Percentiles rank a stretch among this genome's conserved stretches.
These are phyloP conservation scores for Eremobia ochroleuca DNA, from an alignment of 2,888 invertebrate genomes.

Conservation along the genomic window DNA sequence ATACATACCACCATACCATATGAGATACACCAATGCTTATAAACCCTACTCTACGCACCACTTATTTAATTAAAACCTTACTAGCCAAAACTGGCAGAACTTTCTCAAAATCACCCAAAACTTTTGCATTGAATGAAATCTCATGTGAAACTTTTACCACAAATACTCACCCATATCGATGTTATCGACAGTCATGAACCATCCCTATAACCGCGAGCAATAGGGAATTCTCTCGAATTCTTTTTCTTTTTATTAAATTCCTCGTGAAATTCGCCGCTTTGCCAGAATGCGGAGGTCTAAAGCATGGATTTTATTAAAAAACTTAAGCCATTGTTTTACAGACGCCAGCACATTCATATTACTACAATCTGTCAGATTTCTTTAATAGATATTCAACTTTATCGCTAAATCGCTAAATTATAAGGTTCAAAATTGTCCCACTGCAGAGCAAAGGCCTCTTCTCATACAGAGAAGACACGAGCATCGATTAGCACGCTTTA, in stretches of 20 bases:
- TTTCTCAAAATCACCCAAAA: slow-evolving; percentile 16
- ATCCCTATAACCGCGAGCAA: slow-evolving; percentile 24
- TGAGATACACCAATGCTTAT: too few relatives aligned
- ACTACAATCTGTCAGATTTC: too few relatives aligned
- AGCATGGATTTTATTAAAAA: slow-evolving; percentile 38
- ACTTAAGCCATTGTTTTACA: slow-evolving; percentile 20
- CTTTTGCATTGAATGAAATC: slow-evolving; percentile 17
- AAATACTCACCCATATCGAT: slow-evolving; percentile 29
- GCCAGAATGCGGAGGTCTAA: not conserved
- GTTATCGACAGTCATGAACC: slow-evolving; percentile 19
- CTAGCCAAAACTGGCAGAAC: slow-evolving; percentile 13
- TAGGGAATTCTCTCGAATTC: slow-evolving; percentile 24
- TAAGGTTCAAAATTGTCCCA: too few relatives aligned
- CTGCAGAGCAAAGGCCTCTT: too few relatives aligned
- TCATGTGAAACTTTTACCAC: slow-evolving; percentile 10
- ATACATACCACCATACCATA: too few relatives aligned
- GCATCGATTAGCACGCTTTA: too few relatives aligned
- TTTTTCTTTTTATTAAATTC: slow-evolving; percentile 62
- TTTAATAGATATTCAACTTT: too few relatives aligned
- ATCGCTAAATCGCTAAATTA: too few relatives aligned
- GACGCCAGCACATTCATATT: too few relatives aligned
- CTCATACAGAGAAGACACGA: too few relatives aligned
- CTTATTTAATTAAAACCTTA: slow-evolving; percentile 22
- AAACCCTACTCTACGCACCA: too few relatives aligned
- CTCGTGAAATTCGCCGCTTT: slow-evolving; percentile 43